These are phyloP conservation scores for Gambelia wislizenii DNA, from an alignment of 2,797 vertebrate species.

Conservation along the genomic window DNA sequence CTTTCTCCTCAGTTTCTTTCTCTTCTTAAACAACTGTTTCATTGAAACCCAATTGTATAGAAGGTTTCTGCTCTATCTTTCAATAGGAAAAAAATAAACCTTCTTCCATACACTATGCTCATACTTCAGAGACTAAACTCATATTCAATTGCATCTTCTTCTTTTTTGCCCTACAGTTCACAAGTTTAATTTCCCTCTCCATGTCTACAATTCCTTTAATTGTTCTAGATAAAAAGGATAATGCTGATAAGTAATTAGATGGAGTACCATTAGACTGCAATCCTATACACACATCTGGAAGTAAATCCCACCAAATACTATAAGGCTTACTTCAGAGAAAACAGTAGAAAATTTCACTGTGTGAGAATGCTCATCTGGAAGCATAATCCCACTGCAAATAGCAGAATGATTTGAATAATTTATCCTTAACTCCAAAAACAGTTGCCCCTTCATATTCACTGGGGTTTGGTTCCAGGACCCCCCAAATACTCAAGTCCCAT, in stretches of 20 bases:
- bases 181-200: not conserved
- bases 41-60: not conserved
- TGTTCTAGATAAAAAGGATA: rapidly evolving
- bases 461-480: no score
- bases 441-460: no score
- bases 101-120: not conserved
- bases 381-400: not conserved
- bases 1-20: not conserved
- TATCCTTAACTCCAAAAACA: not conserved
- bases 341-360: not conserved
- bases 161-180: not conserved
- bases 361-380: not conserved
- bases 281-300: not conserved
- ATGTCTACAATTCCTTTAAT: not conserved
- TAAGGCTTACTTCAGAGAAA: not conserved
- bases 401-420: not conserved
- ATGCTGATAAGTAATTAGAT: not conserved
- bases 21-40: not conserved
- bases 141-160: not conserved
- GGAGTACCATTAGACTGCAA: not conserved
- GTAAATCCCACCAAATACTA: not conserved
- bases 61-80: not conserved
- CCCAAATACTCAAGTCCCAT: no score
- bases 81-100: not conserved
- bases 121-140: not conserved